Percentiles rank a stretch among this genome's conserved stretches.
These are phyloP conservation scores for Dilophus febrilis DNA, from an alignment of 2,888 invertebrate genomes.

Conservation along the genomic window DNA sequence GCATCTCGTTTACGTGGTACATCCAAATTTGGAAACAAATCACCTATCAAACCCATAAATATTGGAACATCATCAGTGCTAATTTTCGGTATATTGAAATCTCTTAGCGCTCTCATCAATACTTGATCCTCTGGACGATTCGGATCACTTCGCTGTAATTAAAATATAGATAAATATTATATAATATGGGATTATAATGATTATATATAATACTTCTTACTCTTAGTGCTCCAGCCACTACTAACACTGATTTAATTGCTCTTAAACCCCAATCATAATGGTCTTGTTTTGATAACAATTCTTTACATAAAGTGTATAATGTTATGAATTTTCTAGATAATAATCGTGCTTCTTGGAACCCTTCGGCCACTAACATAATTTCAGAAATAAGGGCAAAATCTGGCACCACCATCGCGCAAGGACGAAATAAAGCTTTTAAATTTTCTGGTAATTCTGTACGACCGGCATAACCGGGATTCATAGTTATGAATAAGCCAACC, in stretches of 20 bases:
- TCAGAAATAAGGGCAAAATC: slow-evolving; percentile 92
- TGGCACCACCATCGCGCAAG: slow-evolving; percentile 95
- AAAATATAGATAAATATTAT: slow-evolving; percentile 5
- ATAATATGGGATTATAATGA: not conserved
- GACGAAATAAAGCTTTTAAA: slow-evolving; percentile 53
- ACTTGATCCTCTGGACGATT: slow-evolving; percentile 79
- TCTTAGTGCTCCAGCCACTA: slow-evolving; percentile 84
- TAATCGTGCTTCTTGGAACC: slow-evolving; percentile 79
- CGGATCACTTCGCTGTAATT: slow-evolving; percentile 45
- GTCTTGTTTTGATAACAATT: slow-evolving; percentile 83
- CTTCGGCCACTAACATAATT: slow-evolving; percentile 93
- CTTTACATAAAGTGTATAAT: slow-evolving; percentile 74
- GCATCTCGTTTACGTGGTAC: slow-evolving; percentile 74
- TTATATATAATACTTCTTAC: too few species aligned
- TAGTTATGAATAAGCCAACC: slow-evolving; percentile 85
- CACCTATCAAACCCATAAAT: slow-evolving; percentile 88
- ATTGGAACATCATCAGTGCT: slow-evolving; percentile 81
- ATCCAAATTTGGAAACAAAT: slow-evolving; percentile 80
- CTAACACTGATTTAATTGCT: slow-evolving; percentile 88
- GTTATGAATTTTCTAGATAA: slow-evolving; percentile 89
- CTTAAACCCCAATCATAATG: slow-evolving; percentile 95
- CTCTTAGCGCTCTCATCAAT: slow-evolving; percentile 80
- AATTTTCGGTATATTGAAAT: slow-evolving; percentile 90
- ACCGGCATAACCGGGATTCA: slow-evolving; percentile 94
- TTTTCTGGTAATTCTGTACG: slow-evolving; percentile 80